These are phyloP conservation scores for Macaria notata DNA, from an alignment of 2,888 invertebrate genomes.

Conservation along the genomic window DNA sequence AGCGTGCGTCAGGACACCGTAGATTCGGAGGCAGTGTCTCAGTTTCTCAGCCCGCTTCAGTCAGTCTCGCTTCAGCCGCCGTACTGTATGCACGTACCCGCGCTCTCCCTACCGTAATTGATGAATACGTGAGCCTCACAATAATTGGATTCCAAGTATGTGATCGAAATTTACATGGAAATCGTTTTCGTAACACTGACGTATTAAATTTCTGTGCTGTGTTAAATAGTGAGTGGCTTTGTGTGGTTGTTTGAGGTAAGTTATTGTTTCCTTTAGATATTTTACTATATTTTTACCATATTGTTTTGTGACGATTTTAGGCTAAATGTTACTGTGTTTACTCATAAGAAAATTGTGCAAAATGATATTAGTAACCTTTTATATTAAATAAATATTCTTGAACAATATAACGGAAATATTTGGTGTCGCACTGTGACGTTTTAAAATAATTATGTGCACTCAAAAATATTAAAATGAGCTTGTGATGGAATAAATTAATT, in stretches of 20 bases:
- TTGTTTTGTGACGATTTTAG: too few species aligned
- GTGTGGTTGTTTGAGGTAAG: constrained; percentile 25
- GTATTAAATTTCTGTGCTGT: constrained; percentile 24
- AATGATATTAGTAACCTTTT: too few species aligned
- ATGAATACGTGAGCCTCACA: constrained; percentile 26
- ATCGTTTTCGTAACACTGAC: constrained; percentile 30
- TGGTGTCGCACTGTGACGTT: too few species aligned
- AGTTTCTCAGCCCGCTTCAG: constrained; percentile 12
- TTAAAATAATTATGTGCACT: too few species aligned
- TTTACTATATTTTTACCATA: too few species aligned
- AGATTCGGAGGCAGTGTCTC: constrained; percentile 3
- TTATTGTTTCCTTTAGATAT: not conserved
- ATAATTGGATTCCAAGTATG: constrained; percentile 30
- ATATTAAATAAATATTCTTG: too few species aligned
- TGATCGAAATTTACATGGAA: constrained; percentile 33
- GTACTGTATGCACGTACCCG: constrained; percentile 22
- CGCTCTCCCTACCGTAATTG: constrained; percentile 11
- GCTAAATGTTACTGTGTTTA: too few species aligned
- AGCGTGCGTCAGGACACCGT: constrained; percentile 16
- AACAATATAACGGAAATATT: too few species aligned
- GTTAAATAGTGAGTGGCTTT: constrained; percentile 29
- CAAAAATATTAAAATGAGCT: too few species aligned
- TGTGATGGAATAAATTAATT: too few species aligned
- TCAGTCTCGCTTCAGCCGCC: constrained; percentile 29
- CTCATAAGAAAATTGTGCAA: too few species aligned